phyloP scores from a whole-genome alignment of 2,797 vertebrate genomes.

The Passerculus sandwichensis region DNA sequence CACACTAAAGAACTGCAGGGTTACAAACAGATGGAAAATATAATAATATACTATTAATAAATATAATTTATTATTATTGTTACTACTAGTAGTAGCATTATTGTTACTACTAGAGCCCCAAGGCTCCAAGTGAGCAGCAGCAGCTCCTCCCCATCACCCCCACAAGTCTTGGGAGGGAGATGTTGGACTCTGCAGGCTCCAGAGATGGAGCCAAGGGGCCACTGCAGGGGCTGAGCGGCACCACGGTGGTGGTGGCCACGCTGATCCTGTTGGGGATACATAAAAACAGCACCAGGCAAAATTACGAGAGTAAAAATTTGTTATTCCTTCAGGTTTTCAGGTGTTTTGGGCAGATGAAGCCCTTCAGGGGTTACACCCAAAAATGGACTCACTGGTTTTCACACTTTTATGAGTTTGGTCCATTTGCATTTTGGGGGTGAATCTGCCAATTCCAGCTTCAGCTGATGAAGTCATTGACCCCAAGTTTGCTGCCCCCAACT shows the following conservation, averaged over 20 bases:
- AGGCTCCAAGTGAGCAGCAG: neutral
- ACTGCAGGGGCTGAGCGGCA: neutral
- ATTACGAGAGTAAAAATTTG: neutral
- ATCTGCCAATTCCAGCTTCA: neutral
- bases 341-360: neutral
- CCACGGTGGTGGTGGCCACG: fast-evolving
- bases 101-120: too few species aligned
- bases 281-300: neutral
- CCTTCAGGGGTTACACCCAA: neutral
- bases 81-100: too few species aligned
- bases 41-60: too few species aligned
- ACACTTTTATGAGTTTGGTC: neutral
- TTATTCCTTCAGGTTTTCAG: neutral
- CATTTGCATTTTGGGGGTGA: neutral
- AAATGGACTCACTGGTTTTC: neutral
- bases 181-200: neutral
- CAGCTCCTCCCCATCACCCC: slow-evolving; percentile 23
- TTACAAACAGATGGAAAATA: too few species aligned
- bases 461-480: neutral
- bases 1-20: too few species aligned
- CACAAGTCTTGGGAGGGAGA: neutral
- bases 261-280: neutral
- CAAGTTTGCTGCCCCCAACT: neutral
- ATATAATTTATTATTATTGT: too few species aligned
- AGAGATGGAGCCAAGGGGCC: neutral